phyloP scores from a whole-genome alignment of 2,888 invertebrate genomes.

The Hypolimnas misippus region DNA sequence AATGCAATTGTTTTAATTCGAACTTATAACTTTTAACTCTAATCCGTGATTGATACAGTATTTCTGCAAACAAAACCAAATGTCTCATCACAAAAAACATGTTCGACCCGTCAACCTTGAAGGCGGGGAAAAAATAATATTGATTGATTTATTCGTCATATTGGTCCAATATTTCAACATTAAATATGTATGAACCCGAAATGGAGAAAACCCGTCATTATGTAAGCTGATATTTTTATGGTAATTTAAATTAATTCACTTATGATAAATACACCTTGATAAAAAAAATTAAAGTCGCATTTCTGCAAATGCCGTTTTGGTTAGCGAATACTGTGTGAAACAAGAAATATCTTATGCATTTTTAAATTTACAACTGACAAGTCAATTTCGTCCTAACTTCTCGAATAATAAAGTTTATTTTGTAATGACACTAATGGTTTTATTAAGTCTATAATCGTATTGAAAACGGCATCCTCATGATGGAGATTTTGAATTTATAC shows the following conservation, averaged over 20 bases:
- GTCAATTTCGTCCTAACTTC: conserved; percentile 39
- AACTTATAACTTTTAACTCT: not conserved
- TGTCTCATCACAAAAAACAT: conserved; percentile 24
- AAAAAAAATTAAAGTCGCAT: conserved; percentile 60
- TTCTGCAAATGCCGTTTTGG: conserved; percentile 68
- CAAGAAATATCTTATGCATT: conserved; percentile 57
- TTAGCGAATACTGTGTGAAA: conserved; percentile 63
- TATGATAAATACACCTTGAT: conserved; percentile 67
- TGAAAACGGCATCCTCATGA: conserved; percentile 61
- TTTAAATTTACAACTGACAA: conserved; percentile 35
- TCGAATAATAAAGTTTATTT: conserved; percentile 38
- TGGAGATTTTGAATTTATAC: conserved; percentile 64
- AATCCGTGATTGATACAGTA: conserved; percentile 15
- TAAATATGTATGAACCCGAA: conserved; percentile 59
- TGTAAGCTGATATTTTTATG: conserved; percentile 74
- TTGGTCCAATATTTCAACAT: conserved; percentile 60
- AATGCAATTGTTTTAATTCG: not conserved
- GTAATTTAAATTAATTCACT: conserved; percentile 80
- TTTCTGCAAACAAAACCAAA: conserved; percentile 23
- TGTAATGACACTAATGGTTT: conserved; percentile 34
- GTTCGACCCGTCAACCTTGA: conserved; percentile 33
- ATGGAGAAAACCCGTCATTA: conserved; percentile 60
- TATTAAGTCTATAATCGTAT: conserved; percentile 58
- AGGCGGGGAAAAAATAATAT: conserved; percentile 47
- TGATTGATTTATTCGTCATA: conserved; percentile 54